Base-by-base conservation (phyloP, 2,797 vertebrate species). In the Poeciliopsis presidionis region DNA sequence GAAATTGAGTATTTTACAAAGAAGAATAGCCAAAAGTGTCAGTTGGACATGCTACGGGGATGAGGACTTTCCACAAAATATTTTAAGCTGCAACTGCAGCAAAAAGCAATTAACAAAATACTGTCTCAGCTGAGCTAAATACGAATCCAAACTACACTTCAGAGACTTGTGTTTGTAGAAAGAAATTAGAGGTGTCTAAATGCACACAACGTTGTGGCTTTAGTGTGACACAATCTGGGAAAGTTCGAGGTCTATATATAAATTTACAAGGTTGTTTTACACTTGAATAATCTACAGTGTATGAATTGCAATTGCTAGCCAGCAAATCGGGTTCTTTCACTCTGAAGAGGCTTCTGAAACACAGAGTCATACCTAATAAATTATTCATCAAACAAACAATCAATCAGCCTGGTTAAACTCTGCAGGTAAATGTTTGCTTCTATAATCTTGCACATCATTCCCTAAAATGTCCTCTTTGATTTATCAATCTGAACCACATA, bases 331-430 rank as follows among this genome's bases (percentile, higher is more conserved):
- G 65, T 69, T 69, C 4, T n/a, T 70, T 70, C 16, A n/a, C 39
- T 69, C 11, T n/a, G 39, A 70, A 45, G 41, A 28, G 2, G 67
- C 22, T 13, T 70, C 22, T 45, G 13, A 70, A 70, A 28, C 67
- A 70, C 11, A 28, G 65, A 81, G 74, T 70, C 67, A 65, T 74
- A 30, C 3, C 74, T 75, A 47, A 86, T 88, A 76, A 80, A 91
- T 86, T 81, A 85, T 88, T 88, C 72, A 28, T 84, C 83, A 57
- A 73, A 46, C 41, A 70, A 75, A 81, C 74, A 82, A 69, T 84
- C 36, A 65, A 70, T 25, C 51, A 75, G 55, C 4, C 61, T 75
- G 47, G 55, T 86, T 83, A 74, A 83, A 83, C 39, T 47, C 41
- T 43, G 71, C 74, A 78, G 75, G 65, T 75, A 72, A 70, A 65